Evolutionary conservation across 2,797 vertebrate genomes (phyloP).

Genomic region (Discoglossus pictus): DNA sequence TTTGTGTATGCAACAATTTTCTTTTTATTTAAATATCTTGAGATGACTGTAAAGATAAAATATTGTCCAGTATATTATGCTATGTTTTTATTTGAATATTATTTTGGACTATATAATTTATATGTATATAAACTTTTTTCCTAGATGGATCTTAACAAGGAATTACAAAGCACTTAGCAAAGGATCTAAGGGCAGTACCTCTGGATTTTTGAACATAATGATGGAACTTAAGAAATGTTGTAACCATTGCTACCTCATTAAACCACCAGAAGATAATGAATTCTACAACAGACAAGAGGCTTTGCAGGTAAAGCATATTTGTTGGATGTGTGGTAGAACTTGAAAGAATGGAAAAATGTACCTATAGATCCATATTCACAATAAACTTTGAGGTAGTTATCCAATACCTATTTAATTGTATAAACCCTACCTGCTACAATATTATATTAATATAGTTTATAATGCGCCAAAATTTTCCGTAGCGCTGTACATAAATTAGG

Average conservation of each 20-base stretch:
- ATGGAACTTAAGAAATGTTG: slow-evolving; percentile 99
- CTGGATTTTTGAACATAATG: slow-evolving; percentile 98
- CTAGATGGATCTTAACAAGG: slow-evolving; percentile 96
- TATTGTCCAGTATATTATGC: neutral
- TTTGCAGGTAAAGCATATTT: slow-evolving; percentile 81
- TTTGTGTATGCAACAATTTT: no score
- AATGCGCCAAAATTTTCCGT: no score
- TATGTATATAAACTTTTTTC: neutral
- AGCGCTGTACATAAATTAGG: no score
- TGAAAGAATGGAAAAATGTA: no score
- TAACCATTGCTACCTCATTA: slow-evolving; percentile 99
- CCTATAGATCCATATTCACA: no score
- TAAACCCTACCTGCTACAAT: no score
- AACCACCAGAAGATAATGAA: slow-evolving; percentile 91
- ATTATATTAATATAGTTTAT: no score
- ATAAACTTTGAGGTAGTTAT: no score
- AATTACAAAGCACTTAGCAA: slow-evolving; percentile 99
- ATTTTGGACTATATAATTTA: neutral
- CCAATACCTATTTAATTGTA: no score
- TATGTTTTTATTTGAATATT: no score
- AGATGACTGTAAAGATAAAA: neutral
- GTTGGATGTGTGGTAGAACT: neutral
- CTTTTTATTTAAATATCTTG: no score
- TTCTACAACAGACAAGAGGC: slow-evolving; percentile 90
- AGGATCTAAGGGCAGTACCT: slow-evolving; percentile 97